phyloP scores from a whole-genome alignment of 2,113 vertebrate genomes.

The Cyprinodon tularosa region DNA sequence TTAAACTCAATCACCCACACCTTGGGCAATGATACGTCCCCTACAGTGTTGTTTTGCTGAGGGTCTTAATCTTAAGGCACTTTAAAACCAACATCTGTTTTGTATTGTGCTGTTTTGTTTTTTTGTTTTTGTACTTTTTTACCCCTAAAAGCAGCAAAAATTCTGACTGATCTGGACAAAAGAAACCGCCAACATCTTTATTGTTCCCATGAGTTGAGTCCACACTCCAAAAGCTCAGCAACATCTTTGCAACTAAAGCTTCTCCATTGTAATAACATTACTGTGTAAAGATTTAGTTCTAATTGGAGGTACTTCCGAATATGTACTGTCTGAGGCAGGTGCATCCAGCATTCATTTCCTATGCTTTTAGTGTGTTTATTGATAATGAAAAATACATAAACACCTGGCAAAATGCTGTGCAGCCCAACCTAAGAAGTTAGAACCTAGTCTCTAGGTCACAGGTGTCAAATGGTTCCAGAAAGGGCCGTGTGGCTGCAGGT shows the following conservation, averaged over 20 bases:
- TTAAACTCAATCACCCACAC: neutral
- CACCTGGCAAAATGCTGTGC: no score
- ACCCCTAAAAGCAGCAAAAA: neutral
- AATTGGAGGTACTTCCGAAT: no score
- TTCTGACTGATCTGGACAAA: neutral
- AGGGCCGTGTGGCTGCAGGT: no score
- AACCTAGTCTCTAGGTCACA: no score
- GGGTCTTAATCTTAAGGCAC: neutral
- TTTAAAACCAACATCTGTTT: neutral
- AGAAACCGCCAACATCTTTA: neutral
- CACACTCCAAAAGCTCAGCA: neutral
- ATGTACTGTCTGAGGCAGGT: no score
- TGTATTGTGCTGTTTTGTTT: neutral
- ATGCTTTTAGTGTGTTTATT: no score
- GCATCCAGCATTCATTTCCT: no score
- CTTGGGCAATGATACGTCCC: neutral
- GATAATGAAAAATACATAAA: no score
- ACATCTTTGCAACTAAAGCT: neutral
- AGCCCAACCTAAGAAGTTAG: no score
- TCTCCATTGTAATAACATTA: neutral
- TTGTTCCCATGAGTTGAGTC: neutral
- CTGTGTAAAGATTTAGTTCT: neutral
- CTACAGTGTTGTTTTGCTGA: neutral
- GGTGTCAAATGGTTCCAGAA: no score
- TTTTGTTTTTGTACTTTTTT: neutral